A percentile compares a stretch with the other conserved stretches of the same genome.
Conservation (phyloP, 2,888 invertebrate genomes). For the Sussaba pulchella region DNA sequence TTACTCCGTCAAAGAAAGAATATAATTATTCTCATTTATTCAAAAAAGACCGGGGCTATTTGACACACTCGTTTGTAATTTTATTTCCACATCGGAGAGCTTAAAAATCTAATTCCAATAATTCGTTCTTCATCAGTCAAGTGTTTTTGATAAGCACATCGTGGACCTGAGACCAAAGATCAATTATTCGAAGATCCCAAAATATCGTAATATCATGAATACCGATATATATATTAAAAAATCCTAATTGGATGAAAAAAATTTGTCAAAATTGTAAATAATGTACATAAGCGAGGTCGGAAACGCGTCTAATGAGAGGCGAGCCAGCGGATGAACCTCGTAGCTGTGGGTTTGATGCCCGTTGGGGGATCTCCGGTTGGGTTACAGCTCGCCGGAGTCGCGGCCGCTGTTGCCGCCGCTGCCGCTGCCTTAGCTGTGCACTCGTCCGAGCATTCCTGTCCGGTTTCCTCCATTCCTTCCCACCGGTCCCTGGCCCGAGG, state of each 20-base stretch:
- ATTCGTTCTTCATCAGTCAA: too few relatives aligned
- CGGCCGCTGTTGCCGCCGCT: constrained; percentile 45
- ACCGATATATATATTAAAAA: too few relatives aligned
- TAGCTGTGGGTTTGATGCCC: constrained; percentile 32
- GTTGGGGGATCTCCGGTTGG: constrained; percentile 27
- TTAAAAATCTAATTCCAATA: too few relatives aligned
- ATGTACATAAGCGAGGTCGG: background rate
- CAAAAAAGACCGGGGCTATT: too few relatives aligned
- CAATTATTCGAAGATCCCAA: too few relatives aligned
- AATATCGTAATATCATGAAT: too few relatives aligned
- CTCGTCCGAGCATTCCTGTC: constrained; percentile 75
- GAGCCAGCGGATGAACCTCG: constrained; percentile 40
- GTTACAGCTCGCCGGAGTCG: constrained; percentile 37
- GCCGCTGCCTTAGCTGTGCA: constrained; percentile 70
- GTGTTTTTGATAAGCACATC: too few relatives aligned
- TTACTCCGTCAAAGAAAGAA: too few relatives aligned
- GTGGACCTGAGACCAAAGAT: too few relatives aligned
- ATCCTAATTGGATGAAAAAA: constrained; percentile 13
- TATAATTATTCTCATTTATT: too few relatives aligned
- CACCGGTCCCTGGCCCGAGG: constrained; percentile 54
- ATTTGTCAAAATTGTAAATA: background rate
- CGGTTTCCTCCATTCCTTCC: constrained; percentile 72
- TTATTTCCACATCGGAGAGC: too few relatives aligned
- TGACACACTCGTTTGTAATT: too few relatives aligned
- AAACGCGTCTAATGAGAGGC: constrained; percentile 40